Conservation (phyloP, 2,113 vertebrate species). For the Pelodiscus sinensis region DNA sequence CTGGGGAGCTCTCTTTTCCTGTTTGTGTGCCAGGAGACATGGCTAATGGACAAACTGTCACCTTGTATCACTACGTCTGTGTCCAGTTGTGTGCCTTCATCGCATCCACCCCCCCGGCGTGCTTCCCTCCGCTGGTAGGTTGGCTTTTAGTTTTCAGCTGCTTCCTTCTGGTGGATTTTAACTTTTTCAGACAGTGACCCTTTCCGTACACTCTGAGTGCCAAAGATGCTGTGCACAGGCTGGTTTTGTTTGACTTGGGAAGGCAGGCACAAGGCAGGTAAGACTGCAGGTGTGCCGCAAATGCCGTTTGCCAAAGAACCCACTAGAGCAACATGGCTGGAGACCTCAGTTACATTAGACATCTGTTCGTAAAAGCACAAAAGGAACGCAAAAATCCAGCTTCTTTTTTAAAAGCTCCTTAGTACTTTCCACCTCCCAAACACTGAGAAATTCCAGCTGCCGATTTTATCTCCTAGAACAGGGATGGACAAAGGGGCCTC, state of each 20-base stretch:
- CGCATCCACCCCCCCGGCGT: constrained; percentile 78
- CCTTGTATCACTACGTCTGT: constrained; percentile 90
- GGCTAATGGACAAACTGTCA: constrained; percentile 83
- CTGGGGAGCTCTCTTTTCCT: constrained; percentile 85
- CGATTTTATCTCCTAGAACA: background rate
- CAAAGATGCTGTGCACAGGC: background rate
- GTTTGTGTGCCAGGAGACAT: constrained; percentile 82
- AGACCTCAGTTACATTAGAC: background rate
- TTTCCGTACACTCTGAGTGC: background rate
- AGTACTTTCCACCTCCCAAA: background rate
- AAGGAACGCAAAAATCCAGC: rapidly evolving
- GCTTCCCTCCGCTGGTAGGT: constrained; percentile 89
- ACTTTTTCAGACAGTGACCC: background rate
- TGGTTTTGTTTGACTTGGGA: background rate
- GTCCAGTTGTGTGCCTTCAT: constrained; percentile 89
- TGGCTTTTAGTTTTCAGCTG: background rate
- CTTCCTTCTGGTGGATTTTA: background rate
- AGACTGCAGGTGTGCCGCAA: background rate
- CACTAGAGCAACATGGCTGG: background rate
- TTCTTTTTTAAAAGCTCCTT: background rate
- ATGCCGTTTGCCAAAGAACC: background rate
- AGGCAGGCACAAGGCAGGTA: rapidly evolving
- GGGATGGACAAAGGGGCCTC: too few relatives aligned
- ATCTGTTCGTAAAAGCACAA: background rate
- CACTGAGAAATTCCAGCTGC: background rate